phyloP scores from a whole-genome alignment of 2,888 invertebrate genomes.

The Chironomus riparius region DNA sequence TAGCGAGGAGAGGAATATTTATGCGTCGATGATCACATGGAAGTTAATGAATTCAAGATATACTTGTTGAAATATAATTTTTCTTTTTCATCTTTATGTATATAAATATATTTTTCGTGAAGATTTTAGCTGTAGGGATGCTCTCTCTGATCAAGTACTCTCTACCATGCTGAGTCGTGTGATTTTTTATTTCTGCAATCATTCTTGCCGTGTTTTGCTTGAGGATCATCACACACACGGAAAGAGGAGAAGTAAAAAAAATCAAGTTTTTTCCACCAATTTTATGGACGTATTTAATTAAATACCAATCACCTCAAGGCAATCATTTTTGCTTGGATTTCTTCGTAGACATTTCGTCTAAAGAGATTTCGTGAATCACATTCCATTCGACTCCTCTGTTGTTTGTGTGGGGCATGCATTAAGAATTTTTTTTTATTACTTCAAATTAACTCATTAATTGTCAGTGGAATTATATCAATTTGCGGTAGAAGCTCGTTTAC shows the following conservation, averaged over 20 bases:
- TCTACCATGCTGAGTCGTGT: not conserved
- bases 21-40: constrained; percentile 7
- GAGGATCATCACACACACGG: not conserved
- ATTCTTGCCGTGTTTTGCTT: not conserved
- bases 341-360: constrained; percentile 17
- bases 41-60: constrained; percentile 24
- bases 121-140: not conserved
- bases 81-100: not conserved
- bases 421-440: constrained; percentile 7
- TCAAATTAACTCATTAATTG: constrained; percentile 26
- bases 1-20: constrained; percentile 20
- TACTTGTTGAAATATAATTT: constrained; percentile 12
- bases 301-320: constrained; percentile 9
- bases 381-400: not conserved
- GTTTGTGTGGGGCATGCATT: not conserved
- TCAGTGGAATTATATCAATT: constrained; percentile 1
- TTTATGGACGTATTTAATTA: constrained; percentile 7
- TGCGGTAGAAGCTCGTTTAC: not conserved
- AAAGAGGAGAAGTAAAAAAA: not conserved
- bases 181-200: not conserved
- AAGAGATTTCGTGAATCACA: constrained; percentile 17
- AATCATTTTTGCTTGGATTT: not conserved
- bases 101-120: not conserved
- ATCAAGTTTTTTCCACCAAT: not conserved
- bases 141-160: not conserved